These are phyloP conservation scores for Vombatus ursinus DNA, from an alignment of 2,113 vertebrate genomes.

Conservation along the genomic window DNA sequence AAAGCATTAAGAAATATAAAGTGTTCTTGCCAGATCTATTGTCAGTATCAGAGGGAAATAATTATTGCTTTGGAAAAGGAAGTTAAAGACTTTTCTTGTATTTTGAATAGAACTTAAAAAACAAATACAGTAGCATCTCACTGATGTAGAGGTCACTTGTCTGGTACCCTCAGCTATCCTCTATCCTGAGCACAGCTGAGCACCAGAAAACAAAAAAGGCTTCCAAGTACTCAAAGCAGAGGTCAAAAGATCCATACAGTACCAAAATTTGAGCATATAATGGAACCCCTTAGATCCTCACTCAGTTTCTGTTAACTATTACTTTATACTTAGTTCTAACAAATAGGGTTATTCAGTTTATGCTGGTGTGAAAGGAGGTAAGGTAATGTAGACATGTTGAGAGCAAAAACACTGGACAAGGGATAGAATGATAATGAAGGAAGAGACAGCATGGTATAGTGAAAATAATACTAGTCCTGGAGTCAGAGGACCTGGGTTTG, in stretches of 20 bases:
- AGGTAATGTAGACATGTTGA: background rate
- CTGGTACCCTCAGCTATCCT: background rate
- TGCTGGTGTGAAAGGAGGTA: background rate
- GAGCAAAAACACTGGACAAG: background rate
- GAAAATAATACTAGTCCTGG: background rate
- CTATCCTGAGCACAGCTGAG: background rate
- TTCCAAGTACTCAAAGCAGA: background rate
- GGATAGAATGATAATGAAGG: background rate
- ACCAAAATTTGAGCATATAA: background rate
- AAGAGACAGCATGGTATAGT: background rate
- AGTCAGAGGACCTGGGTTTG: background rate
- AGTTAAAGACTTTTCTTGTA: constrained; percentile 9
- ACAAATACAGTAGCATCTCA: background rate
- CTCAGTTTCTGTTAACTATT: background rate
- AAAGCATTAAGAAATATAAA: background rate
- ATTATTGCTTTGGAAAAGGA: constrained; percentile 42
- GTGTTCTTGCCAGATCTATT: background rate
- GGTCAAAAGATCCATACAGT: background rate
- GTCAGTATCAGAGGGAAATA: background rate
- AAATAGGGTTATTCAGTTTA: background rate
- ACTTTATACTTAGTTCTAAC: background rate
- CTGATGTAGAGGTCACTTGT: background rate
- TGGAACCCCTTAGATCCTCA: background rate
- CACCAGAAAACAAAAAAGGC: background rate
- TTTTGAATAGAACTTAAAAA: background rate